Conservation (phyloP, 92 coral and sea anemone species). For the Micromussa lordhowensis region DNA sequence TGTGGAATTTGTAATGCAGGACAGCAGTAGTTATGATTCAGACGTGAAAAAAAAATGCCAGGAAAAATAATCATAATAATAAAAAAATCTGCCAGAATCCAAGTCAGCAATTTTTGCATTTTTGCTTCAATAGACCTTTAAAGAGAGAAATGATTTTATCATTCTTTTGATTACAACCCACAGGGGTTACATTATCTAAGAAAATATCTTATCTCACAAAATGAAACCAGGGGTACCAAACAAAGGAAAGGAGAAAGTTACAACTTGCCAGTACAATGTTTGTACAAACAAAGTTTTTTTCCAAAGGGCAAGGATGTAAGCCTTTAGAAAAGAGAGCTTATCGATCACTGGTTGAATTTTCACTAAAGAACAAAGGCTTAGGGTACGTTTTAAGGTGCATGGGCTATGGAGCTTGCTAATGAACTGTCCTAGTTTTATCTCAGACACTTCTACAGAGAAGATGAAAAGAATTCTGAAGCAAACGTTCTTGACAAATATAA, state of each 20-base stretch:
- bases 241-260: not conserved
- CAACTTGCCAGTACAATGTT: not conserved
- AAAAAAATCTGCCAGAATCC: not conserved
- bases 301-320: not conserved
- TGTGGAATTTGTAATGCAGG: not conserved
- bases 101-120: not conserved
- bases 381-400: no score
- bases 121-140: not conserved
- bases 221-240: not conserved
- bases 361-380: no score
- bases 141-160: not conserved
- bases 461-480: not conserved
- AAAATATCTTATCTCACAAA: slow-evolving; percentile 15
- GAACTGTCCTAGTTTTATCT: no score
- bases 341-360: no score
- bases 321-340: no score
- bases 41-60: not conserved
- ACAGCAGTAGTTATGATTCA: not conserved
- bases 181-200: slow-evolving; percentile 19
- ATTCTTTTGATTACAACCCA: not conserved
- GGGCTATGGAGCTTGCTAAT: no score
- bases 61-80: not conserved
- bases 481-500: slow-evolving; percentile 15
- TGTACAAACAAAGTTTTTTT: not conserved
- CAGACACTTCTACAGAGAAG: no score